phyloP scores from a whole-genome alignment of 2,113 vertebrate species.

The Rallus limicola region DNA sequence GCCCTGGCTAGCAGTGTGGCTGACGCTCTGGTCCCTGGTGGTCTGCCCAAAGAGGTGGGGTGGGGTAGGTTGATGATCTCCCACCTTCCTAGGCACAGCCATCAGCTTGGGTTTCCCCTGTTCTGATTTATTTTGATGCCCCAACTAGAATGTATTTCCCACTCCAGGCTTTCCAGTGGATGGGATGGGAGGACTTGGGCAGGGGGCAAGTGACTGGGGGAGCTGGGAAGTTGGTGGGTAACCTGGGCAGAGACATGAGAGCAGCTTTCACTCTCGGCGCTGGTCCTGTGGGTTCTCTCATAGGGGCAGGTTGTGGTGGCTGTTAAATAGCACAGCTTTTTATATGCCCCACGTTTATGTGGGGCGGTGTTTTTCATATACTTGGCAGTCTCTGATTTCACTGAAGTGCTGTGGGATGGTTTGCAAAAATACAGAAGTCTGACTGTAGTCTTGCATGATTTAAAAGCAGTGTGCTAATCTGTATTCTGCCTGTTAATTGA shows the following conservation, averaged over 20 bases:
- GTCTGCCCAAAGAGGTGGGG: neutral
- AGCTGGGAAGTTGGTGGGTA: neutral
- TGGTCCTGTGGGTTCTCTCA: accelerated
- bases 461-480: neutral
- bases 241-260: neutral
- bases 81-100: neutral
- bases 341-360: neutral
- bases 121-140: neutral
- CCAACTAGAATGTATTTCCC: neutral
- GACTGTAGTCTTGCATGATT: neutral
- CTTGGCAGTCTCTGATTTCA: neutral
- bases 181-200: neutral
- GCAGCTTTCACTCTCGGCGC: accelerated
- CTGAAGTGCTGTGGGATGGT: neutral
- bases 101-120: accelerated
- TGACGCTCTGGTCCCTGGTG: neutral
- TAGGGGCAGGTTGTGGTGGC: neutral
- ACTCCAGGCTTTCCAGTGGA: accelerated
- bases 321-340: neutral
- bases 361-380: neutral
- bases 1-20: accelerated
- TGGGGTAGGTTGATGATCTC: neutral
- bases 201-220: neutral
- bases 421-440: neutral
- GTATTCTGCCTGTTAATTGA: neutral